These are phyloP conservation scores for Anagrus nilaparvatae DNA, from an alignment of 1,140 invertebrate genomes.

Conservation along the genomic window DNA sequence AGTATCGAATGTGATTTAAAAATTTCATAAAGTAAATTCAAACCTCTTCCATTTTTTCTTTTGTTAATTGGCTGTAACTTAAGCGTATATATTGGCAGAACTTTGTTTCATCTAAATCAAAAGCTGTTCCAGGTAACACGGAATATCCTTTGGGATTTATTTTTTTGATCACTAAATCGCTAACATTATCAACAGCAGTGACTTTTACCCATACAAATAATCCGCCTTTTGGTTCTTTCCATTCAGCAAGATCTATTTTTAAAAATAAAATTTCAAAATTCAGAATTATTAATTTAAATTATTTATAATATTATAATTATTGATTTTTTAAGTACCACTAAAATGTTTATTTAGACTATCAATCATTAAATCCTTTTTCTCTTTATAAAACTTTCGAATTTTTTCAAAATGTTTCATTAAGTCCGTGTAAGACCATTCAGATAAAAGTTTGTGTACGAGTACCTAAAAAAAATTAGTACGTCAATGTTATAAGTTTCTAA, in stretches of 20 bases:
- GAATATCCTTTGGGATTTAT: constrained; percentile 39
- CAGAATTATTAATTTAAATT: not conserved
- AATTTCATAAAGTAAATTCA: too few species aligned
- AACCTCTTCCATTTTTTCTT: constrained; percentile 45
- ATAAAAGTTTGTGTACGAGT: constrained; percentile 40
- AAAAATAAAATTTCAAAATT: too few species aligned
- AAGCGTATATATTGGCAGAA: constrained; percentile 42
- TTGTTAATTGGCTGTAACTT: constrained; percentile 42
- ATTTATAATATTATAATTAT: not conserved
- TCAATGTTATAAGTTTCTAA: too few species aligned
- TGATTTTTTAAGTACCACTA: constrained; percentile 32
- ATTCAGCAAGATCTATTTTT: constrained; percentile 45
- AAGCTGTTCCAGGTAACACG: constrained; percentile 44
- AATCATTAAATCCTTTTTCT: constrained; percentile 43
- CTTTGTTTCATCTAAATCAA: constrained; percentile 32
- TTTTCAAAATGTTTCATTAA: constrained; percentile 41
- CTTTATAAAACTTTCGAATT: constrained; percentile 44
- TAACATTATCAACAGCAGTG: constrained; percentile 36
- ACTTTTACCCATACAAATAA: constrained; percentile 54
- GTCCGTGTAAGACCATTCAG: constrained; percentile 41
- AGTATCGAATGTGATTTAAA: too few species aligned
- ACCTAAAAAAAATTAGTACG: too few species aligned
- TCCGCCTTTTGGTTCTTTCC: constrained; percentile 46
- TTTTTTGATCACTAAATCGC: constrained; percentile 40
- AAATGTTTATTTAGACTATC: constrained; percentile 44